Evolutionary conservation across 2,888 invertebrate species (phyloP), one percentile per base, ranked within the genome.

Genomic region (Horisme vitalbata): DNA sequence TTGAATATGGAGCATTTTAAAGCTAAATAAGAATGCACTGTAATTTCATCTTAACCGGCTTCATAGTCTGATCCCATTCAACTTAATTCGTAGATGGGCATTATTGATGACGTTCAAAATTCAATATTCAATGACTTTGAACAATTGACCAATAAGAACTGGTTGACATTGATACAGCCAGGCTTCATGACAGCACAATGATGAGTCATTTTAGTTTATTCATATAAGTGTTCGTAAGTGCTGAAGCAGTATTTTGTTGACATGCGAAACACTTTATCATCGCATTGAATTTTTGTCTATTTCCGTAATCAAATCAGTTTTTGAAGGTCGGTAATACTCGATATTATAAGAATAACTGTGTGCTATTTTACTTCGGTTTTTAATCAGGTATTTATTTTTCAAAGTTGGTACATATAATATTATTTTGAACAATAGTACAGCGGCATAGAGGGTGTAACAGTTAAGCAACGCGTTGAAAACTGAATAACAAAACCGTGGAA

Each of bases 81-180:
- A 18, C 18, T 5, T 18, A 18, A 18, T 18, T 5, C 44, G 45
- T 23, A 28, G 43, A 37, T 36, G 38, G n/a, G 49, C 36, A 45
- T 48, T 51, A 35, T 23, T 28, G 35, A 49, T 48, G 13, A 38
- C 30, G 43, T 32, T 35, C 9, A 38, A 45, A 45, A 41, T 38
- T 30, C 28, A 47, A 35, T 41, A 51, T 45, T 32, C 41, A 43
- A 50, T 30, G 36, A 35, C 34, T 57, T 33, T 27, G 54, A 60
- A 66, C 52, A 62, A 67, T 61, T 59, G 50, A 55, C 30, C 45
- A 56, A 52, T 55, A 66, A 52, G 56, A 65, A 65, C 71, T 74
- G 61, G 73, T 75, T 73, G 71, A 72, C 71, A 73, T 69, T 73
- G 72, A 68, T 63, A 60, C 61, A 52, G 56, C 45, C 41, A 55